Evolutionary conservation across 1,140 invertebrate species (phyloP), one percentile per base, ranked within the genome.

Genomic region (Scaptomyza pallida): DNA sequence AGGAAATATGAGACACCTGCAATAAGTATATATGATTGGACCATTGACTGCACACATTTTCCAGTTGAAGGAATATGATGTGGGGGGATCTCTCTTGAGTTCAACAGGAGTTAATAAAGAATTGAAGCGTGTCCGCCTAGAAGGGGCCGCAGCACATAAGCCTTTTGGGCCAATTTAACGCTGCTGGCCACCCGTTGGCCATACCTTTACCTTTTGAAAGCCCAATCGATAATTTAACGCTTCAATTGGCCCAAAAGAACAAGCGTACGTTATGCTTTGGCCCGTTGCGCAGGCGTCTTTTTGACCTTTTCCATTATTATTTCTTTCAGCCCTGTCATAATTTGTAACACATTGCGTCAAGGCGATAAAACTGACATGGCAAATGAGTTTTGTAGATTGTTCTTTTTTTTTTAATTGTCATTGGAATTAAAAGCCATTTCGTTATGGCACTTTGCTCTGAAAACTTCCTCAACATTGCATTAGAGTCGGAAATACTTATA

Each of bases 141-240:
- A n/a, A n/a, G 60, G 50, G 13, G 37, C 48, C 17, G n/a, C n/a
- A n/a, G n/a, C n/a, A n/a, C 48, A 69, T 52, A 65, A 85, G 48
- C 55, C 73, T 78, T 60, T 77, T 78, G 75, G 35, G 81, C 82
- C 81, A 86, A 86, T 88, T 88, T 88, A 88, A 88, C 68, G 80
- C 80, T 76, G 65, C 52, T 74, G 73, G 51, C 60, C 60, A 70
- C 64, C 71, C 65, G 35, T 52, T 37, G 52, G 15, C 40, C 9
- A 15, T 47, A 55, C 60, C 79, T 45, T 51, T 75, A 61, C 26
- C 60, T 47, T 41, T 65, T 86, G 41, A 75, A 30, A 73, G 82
- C 71, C 82, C 82, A 88, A 86, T 88, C 78, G 81, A 86, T 86
- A 88, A 86, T 86, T 86, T 86, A 88, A 86, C 81, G 81, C 81